Evolutionary conservation across 1,140 invertebrate genomes (phyloP).

Genomic region (Diuraphis noxia): DNA sequence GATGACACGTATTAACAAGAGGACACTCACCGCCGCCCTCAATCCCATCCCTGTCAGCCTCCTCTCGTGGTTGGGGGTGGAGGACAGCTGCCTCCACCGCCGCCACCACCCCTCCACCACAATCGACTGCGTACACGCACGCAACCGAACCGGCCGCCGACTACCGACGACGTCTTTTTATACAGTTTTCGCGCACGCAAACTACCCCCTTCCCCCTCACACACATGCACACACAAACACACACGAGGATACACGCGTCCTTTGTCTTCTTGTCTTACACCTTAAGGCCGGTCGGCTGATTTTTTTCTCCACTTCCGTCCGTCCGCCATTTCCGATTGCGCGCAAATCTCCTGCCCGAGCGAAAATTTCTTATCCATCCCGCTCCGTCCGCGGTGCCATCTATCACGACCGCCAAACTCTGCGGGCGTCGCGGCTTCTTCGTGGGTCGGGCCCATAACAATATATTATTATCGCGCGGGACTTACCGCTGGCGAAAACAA

Average conservation of each 20-base stretch:
- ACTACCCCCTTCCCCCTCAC: too few relatives aligned
- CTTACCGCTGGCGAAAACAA: neutral
- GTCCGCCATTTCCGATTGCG: too few relatives aligned
- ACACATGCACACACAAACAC: neutral
- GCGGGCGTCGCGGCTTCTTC: too few relatives aligned
- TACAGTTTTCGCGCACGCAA: neutral
- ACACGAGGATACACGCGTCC: neutral
- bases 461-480: neutral
- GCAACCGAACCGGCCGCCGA: neutral
- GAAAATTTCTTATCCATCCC: neutral
- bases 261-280: neutral
- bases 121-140: neutral
- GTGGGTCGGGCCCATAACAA: neutral
- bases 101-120: too few relatives aligned
- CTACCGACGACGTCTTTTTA: neutral
- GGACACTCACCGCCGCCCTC: slow-evolving; percentile 10
- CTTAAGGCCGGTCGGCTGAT: neutral
- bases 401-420: neutral
- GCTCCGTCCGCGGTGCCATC: neutral
- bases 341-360: neutral
- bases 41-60: neutral
- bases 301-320: neutral
- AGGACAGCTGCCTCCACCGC: neutral
- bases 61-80: too few relatives aligned
- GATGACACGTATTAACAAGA: slow-evolving; percentile 53